These are phyloP conservation scores for Dendrocopos noguchii DNA, from an alignment of 2,113 vertebrate species.

Conservation along the genomic window DNA sequence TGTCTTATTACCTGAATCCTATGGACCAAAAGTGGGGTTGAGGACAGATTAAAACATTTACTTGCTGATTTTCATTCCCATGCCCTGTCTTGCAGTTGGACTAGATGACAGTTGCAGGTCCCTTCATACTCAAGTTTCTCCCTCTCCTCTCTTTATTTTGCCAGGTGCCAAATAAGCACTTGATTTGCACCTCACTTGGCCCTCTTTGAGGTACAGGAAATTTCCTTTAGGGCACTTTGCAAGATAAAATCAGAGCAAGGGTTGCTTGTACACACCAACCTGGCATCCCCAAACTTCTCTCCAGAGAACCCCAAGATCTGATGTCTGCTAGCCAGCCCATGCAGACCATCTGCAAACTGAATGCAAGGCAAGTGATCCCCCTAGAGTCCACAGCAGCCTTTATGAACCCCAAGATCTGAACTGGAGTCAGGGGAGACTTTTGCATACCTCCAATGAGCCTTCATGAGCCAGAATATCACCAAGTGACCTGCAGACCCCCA, in stretches of 20 bases:
- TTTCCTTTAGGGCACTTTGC: background rate
- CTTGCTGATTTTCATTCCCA: background rate
- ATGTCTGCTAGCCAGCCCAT: background rate
- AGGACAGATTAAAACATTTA: background rate
- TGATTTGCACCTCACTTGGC: background rate
- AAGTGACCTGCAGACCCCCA: background rate
- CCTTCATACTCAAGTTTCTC: background rate
- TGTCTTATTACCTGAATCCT: background rate
- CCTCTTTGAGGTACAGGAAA: background rate
- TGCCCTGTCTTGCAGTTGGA: background rate
- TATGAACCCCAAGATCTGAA: background rate
- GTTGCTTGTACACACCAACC: background rate
- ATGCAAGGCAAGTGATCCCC: background rate
- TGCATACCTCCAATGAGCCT: background rate
- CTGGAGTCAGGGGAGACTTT: background rate
- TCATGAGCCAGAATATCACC: background rate
- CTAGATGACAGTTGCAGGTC: background rate
- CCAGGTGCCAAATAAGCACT: background rate
- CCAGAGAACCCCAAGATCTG: background rate
- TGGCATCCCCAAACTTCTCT: background rate
- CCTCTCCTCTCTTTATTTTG: background rate
- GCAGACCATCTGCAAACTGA: background rate
- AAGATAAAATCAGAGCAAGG: background rate
- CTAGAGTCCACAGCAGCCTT: background rate
- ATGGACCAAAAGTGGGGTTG: background rate